These are phyloP conservation scores for Macrotus californicus DNA, from an alignment of 2,113 vertebrate genomes.

Conservation along the genomic window DNA sequence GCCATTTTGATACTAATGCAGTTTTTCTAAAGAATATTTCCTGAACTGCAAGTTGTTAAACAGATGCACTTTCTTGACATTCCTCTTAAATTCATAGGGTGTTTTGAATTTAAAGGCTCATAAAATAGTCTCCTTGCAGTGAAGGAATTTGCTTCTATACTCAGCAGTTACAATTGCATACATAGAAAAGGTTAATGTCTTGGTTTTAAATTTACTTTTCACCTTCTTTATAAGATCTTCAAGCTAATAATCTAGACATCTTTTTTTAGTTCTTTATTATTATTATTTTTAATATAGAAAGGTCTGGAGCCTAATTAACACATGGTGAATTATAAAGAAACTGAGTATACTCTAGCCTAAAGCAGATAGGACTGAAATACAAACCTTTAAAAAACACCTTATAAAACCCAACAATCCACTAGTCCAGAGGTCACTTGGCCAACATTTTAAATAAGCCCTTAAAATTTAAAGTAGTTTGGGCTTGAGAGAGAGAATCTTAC, in stretches of 20 bases:
- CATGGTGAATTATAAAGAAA: background rate
- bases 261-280: background rate
- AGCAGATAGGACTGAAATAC: background rate
- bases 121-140: background rate
- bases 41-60: background rate
- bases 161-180: background rate
- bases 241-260: background rate
- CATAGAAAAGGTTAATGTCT: background rate
- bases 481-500: background rate
- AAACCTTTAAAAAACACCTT: background rate
- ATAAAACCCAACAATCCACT: background rate
- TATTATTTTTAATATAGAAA: background rate
- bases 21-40: constrained; percentile 44
- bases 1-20: constrained; percentile 51
- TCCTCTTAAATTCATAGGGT: background rate
- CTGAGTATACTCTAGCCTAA: background rate
- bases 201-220: constrained; percentile 35
- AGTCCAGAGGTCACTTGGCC: background rate
- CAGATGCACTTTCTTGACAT: constrained; percentile 25
- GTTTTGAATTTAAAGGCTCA: constrained; percentile 11
- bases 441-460: background rate
- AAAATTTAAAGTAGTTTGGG: background rate
- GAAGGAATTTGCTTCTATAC: background rate
- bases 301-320: background rate
- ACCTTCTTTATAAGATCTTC: background rate